These are phyloP conservation scores for Agelas oroides DNA, from an alignment of 37 sponge, comb jelly and placozoan genomes.

Conservation along the genomic window DNA sequence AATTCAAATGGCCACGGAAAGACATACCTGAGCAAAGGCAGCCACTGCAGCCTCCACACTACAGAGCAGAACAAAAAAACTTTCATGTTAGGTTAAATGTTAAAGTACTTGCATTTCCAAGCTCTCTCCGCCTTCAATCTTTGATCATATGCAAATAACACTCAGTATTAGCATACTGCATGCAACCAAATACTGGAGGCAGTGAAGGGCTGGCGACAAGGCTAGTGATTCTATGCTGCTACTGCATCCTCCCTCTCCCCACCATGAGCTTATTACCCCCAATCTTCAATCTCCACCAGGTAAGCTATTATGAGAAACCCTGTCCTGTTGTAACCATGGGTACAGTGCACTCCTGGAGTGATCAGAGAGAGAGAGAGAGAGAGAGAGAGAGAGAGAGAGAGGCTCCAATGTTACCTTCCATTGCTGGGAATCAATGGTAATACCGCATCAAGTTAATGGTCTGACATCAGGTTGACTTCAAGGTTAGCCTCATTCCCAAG, in stretches of 20 bases:
- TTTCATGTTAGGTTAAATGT: too few relatives aligned
- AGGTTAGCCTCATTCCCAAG: too few relatives aligned
- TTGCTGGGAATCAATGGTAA: too few relatives aligned
- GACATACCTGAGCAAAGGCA: constrained; percentile 43
- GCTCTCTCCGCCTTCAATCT: too few relatives aligned
- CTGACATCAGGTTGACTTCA: too few relatives aligned
- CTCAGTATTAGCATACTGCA: neutral
- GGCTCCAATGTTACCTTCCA: too few relatives aligned
- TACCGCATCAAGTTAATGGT: too few relatives aligned
- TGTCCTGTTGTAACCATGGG: constrained; percentile 99
- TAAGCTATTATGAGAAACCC: constrained; percentile 91
- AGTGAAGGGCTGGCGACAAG: too few relatives aligned
- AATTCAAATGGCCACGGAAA: too few relatives aligned
- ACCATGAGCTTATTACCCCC: constrained; percentile 59
- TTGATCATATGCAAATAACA: neutral
- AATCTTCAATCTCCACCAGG: constrained; percentile 82
- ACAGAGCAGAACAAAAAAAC: neutral
- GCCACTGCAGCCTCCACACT: constrained; percentile 82
- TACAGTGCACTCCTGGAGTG: constrained; percentile 93
- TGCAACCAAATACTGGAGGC: neutral
- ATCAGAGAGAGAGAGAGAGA: neutral
- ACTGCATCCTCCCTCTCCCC: too few relatives aligned
- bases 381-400: neutral
- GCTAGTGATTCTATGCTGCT: too few relatives aligned
- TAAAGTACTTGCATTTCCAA: too few relatives aligned